A percentile compares a stretch with the other conserved stretches of the same genome.
Evolutionary conservation across 2,888 invertebrate species (phyloP).

Genomic region (Portevinia maculata): DNA sequence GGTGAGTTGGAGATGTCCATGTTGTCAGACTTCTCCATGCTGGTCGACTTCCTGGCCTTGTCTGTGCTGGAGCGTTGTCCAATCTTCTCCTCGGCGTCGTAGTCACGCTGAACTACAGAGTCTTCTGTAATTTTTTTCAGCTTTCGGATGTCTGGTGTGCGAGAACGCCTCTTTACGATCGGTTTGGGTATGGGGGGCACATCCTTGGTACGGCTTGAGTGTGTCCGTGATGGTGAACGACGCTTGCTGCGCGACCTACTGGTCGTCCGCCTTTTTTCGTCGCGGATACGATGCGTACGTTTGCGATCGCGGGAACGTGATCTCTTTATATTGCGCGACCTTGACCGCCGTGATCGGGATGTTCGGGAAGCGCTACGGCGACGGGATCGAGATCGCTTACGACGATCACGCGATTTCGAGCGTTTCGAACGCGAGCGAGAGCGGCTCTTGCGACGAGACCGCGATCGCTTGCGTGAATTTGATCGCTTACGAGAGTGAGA

Average conservation of each 20-base stretch:
- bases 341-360: slow-evolving; percentile 76
- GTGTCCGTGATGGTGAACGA: slow-evolving; percentile 85
- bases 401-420: slow-evolving; percentile 79
- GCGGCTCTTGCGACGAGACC: slow-evolving; percentile 83
- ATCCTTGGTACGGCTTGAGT: slow-evolving; percentile 83
- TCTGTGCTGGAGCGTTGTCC: slow-evolving; percentile 82
- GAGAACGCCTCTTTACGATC: slow-evolving; percentile 79
- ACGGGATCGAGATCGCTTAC: slow-evolving; percentile 79
- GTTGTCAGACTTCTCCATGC: slow-evolving; percentile 86
- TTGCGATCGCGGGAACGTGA: slow-evolving; percentile 83
- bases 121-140: slow-evolving; percentile 80
- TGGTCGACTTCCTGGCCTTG: slow-evolving; percentile 84
- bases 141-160: slow-evolving; percentile 81
- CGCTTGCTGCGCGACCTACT: slow-evolving; percentile 79
- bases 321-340: slow-evolving; percentile 76
- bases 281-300: slow-evolving; percentile 77
- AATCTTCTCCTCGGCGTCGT: slow-evolving; percentile 79
- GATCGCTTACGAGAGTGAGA: slow-evolving; percentile 84
- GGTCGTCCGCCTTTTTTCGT: slow-evolving; percentile 59
- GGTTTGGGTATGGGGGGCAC: slow-evolving; percentile 78
- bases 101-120: slow-evolving; percentile 78
- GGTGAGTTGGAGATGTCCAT: slow-evolving; percentile 93
- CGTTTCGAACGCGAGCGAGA: slow-evolving; percentile 81
- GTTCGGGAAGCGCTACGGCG: slow-evolving; percentile 77
- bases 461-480: slow-evolving; percentile 83